These are phyloP conservation scores for Limnephilus marmoratus DNA, from an alignment of 2,888 invertebrate species.

Conservation along the genomic window DNA sequence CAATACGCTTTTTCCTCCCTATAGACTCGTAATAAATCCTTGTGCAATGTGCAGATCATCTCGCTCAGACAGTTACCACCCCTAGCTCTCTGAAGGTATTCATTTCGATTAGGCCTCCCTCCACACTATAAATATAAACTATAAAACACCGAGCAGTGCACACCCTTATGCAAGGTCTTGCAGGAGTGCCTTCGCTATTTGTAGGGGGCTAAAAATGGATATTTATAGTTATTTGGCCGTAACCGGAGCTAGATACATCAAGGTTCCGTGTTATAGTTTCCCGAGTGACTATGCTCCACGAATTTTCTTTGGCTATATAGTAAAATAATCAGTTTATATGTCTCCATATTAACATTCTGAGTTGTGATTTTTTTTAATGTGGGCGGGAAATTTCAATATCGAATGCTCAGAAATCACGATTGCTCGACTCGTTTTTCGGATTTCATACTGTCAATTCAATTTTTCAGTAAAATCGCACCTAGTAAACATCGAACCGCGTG, in stretches of 20 bases:
- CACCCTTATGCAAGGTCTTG: not conserved
- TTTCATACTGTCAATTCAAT: not conserved
- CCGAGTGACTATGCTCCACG: not conserved
- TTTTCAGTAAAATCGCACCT: no score
- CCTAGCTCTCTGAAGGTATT: not conserved
- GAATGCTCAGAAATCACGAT: no score
- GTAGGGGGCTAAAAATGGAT: conserved; percentile 9
- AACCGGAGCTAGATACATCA: not conserved
- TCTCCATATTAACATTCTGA: no score
- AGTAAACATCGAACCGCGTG: no score
- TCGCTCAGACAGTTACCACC: not conserved
- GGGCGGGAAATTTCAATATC: no score
- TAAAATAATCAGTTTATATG: no score
- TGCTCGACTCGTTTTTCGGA: not conserved
- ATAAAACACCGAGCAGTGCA: not conserved
- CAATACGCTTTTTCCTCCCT: no score
- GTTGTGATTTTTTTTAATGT: no score
- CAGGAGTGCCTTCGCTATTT: not conserved
- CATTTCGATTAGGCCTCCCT: not conserved
- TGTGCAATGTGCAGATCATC: not conserved
- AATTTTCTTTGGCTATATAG: not conserved
- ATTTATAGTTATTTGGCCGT: not conserved
- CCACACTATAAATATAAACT: not conserved
- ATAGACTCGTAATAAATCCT: no score
- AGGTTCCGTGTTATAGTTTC: not conserved